These are phyloP conservation scores for Tipula vernalis DNA, from an alignment of 2,888 invertebrate genomes.

Conservation along the genomic window DNA sequence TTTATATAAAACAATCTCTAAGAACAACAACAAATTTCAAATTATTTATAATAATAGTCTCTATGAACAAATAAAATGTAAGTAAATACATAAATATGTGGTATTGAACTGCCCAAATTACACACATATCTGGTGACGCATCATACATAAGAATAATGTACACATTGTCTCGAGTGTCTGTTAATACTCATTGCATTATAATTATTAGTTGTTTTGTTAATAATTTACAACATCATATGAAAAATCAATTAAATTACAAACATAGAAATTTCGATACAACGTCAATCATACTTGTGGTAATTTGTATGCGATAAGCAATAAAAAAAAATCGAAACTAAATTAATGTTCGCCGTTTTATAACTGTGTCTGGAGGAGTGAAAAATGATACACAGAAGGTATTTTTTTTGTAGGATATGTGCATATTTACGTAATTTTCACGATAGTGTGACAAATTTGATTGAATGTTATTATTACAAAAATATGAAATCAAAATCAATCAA, in stretches of 20 bases:
- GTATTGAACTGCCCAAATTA: not conserved
- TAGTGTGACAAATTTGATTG: not conserved
- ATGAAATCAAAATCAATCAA: not conserved
- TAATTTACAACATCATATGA: not conserved
- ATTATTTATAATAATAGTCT: not conserved
- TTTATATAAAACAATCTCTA: not conserved
- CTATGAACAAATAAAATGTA: not conserved
- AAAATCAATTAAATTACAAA: not conserved
- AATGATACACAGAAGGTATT: not conserved
- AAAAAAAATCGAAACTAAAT: not conserved
- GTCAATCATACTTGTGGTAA: not conserved
- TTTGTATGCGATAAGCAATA: not conserved
- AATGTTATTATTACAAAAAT: not conserved
- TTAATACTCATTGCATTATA: not conserved
- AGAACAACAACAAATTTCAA: not conserved
- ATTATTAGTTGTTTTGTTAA: not conserved
- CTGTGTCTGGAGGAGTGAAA: not conserved
- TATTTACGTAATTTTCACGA: not conserved
- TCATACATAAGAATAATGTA: not conserved
- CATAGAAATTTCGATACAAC: not conserved
- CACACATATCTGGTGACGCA: not conserved
- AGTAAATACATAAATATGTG: not conserved
- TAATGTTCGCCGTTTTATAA: not conserved
- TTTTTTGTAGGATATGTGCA: not conserved
- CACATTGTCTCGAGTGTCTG: not conserved